Evolutionary conservation across 2,888 invertebrate genomes (phyloP), one percentile per base, ranked within the genome.

Genomic region (Conus canariensis): DNA sequence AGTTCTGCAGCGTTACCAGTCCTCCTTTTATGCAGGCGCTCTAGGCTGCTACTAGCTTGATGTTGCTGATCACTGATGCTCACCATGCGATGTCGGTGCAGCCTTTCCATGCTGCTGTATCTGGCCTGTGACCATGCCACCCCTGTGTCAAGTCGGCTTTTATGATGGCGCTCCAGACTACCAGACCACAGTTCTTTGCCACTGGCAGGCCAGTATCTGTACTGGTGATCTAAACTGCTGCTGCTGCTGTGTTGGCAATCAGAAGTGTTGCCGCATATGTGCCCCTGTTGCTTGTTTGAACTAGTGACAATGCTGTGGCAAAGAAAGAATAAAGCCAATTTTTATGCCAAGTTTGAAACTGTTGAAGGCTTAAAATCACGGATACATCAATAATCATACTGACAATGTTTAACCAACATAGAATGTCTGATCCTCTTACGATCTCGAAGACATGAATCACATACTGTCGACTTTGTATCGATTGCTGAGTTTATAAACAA

Each of bases 71-170:
- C 58, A 22, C 22, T 83, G 82, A 7, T 83, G 77, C 30, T n/a
- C 30, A 9, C 77, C 25, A 80, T 14, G 56, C 82, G 82, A 22
- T 83, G 58, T 0, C 82, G 82, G 25, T 83, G 82, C 19, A 83
- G 58, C n/a, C 82, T 83, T 58, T 83, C 82, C 82, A 83, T 58
- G 58, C 82, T 83, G 82, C 12, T 19, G 0, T 22, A 80, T 7
- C 82, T 58, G 19, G 56, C 14, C 82, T 56, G 82, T 8, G 82
- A 83, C 58, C 19, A 83, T 45, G 16, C 82, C 82, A 83, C 58
- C 19, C 82, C 58, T 56, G 19, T 83, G 82, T 83, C 82, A 14
- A 83, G 56, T 83, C 82, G 22, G 58, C 82, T 83, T 83, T 58
- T 16, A 58, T 83, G 82, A 8, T 83, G 58, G 2, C 22, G 82